Percentiles rank a stretch among this genome's conserved stretches.
Conservation (phyloP, 2,888 invertebrate species). For the Drosophila mulleri region DNA sequence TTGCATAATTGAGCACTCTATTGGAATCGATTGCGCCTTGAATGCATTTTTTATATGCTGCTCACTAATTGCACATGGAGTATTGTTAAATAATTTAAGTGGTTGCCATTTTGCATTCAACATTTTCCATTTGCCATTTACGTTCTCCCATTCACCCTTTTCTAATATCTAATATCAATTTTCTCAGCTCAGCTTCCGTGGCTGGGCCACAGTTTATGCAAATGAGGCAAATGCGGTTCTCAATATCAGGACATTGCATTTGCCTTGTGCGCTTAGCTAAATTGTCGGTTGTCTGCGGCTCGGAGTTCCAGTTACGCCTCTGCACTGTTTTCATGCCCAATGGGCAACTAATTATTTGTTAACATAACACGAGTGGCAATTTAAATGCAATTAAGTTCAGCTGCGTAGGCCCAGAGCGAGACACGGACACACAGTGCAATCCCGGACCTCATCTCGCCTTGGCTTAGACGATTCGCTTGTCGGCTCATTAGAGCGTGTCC, state of each 20-base stretch:
- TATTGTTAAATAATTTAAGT: conserved; percentile 19
- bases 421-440: not conserved
- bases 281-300: conserved; percentile 41
- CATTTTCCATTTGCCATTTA: conserved; percentile 16
- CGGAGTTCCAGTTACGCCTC: conserved; percentile 50
- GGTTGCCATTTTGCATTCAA: conserved; percentile 7
- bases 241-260: conserved; percentile 39
- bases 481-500: conserved; percentile 71
- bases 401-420: conserved; percentile 33
- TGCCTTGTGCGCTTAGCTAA: conserved; percentile 58
- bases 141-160: conserved; percentile 10
- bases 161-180: conserved; percentile 14
- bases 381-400: conserved; percentile 78
- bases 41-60: conserved; percentile 60
- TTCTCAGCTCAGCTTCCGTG: conserved; percentile 14
- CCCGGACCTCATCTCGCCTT: conserved; percentile 15
- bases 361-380: conserved; percentile 82
- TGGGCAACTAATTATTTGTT: conserved; percentile 82
- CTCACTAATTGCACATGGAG: conserved; percentile 43
- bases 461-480: conserved; percentile 31
- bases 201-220: conserved; percentile 62
- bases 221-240: conserved; percentile 58
- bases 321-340: conserved; percentile 62
- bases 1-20: conserved; percentile 50
- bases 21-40: conserved; percentile 59